phyloP scores from a whole-genome alignment of 2,113 vertebrate genomes.

The Barnardius zonarius region DNA sequence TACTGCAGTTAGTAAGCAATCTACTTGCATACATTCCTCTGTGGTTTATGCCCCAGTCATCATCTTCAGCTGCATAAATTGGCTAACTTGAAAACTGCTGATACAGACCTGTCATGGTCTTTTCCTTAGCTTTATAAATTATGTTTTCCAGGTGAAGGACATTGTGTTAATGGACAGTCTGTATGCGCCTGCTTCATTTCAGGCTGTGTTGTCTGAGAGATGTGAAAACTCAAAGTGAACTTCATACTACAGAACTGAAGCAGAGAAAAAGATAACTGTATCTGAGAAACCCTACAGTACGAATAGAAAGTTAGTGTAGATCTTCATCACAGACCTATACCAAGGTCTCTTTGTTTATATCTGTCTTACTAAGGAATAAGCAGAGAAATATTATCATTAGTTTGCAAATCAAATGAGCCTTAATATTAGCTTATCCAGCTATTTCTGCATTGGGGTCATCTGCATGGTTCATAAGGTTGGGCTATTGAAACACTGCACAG shows the following conservation, averaged over 20 bases:
- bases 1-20: not conserved
- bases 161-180: slow-evolving; percentile 41
- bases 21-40: not conserved
- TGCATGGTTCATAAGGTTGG: not conserved
- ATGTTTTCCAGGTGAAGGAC: slow-evolving; percentile 64
- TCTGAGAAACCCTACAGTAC: not conserved
- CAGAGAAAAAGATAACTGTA: not conserved
- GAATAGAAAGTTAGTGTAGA: not conserved
- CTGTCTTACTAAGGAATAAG: not conserved
- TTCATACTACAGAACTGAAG: not conserved
- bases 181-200: slow-evolving; percentile 12
- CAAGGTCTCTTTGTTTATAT: not conserved
- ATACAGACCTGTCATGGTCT: slow-evolving; percentile 22
- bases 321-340: not conserved
- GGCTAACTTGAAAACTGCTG: slow-evolving; percentile 42
- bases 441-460: not conserved
- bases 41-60: slow-evolving; percentile 22
- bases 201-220: slow-evolving; percentile 6
- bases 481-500: not conserved
- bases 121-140: slow-evolving; percentile 51
- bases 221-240: not conserved
- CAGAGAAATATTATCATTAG: not conserved
- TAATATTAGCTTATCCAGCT: not conserved
- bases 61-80: slow-evolving; percentile 46
- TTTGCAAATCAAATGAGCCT: slow-evolving; percentile 20